Evolutionary conservation across 2,113 vertebrate species (phyloP).

Genomic region (Myrmecophaga tridactyla): DNA sequence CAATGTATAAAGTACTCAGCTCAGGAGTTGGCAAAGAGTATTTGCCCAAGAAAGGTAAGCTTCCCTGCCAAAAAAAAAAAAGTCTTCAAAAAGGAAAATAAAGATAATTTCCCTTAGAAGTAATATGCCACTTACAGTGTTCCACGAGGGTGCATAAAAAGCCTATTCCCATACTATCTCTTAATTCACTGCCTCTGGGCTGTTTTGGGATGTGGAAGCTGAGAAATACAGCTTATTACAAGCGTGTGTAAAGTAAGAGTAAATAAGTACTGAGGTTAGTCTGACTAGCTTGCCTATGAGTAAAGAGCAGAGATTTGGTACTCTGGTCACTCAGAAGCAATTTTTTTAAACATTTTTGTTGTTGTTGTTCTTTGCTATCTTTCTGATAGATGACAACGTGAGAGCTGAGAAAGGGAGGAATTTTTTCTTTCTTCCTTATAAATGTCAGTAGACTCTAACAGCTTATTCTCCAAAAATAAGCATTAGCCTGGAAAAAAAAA

Average conservation of each 20-base stretch:
- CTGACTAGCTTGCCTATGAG: not conserved
- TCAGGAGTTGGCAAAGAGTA: not conserved
- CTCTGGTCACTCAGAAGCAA: not conserved
- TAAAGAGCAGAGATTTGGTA: not conserved
- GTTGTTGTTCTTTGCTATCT: not conserved
- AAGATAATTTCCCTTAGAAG: conserved; percentile 3
- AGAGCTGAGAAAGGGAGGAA: not conserved
- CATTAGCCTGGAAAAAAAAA: conserved; percentile 50
- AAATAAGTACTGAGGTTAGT: conserved; percentile 7
- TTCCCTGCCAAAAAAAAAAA: too few relatives aligned
- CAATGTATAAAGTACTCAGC: not conserved
- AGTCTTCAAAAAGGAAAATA: conserved; percentile 10
- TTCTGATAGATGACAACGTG: conserved; percentile 29
- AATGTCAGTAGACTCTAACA: conserved; percentile 45
- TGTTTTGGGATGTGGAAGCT: not conserved
- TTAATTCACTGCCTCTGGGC: not conserved
- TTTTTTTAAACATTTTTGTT: conserved; percentile 30
- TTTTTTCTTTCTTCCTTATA: conserved; percentile 29
- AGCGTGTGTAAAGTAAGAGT: not conserved
- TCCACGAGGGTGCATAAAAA: not conserved
- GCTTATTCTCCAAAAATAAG: conserved; percentile 48
- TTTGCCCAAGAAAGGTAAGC: not conserved
- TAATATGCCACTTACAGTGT: not conserved
- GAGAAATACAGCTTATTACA: not conserved
- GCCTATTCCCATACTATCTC: not conserved